Base-by-base conservation (phyloP, 2,888 invertebrate species). In the Clunio marinus region DNA sequence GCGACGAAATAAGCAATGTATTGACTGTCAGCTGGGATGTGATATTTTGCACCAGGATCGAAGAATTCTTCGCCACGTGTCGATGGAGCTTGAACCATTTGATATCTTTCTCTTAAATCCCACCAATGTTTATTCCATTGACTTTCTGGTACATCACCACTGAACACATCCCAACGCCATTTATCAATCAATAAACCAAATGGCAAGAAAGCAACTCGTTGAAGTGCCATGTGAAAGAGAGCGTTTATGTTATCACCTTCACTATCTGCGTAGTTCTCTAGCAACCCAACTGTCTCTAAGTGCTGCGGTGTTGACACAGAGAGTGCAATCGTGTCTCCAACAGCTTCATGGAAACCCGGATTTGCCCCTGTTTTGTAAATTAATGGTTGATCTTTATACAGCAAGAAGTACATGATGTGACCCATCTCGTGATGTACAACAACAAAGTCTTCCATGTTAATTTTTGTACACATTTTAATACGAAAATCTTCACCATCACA, bases 341-440 rank as follows among this genome's bases (percentile, higher is more conserved):
- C 75, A 3, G 80, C 80, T 73, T 81, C 81, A 71, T 81, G 81
- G 70, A 81, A 81, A 60, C 79, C 85, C 73, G 83, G 82, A 73
- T 85, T 85, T 1, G 84, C 85, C 17, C 91, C 91, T 20, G 80
- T 83, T 72, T 88, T 83, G 74, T 85, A 92, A n/a, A 86, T 75
- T 1, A 82, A 77, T 0, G 89, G 89, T 72, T 84, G 85, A 72
- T 88, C 79, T 74, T 84, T 86, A 75, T 91, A 91, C 71, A 88
- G 88, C 69, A 89, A 73, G 73, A 83, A 89, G 73, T 91, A 91
- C 74, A 91, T 85, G 10, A 91, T 82, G 73, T 91, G 91, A 0
- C 90, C 91, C 88, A 91, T 88, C 78, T 91, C 91, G 73, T 58
- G 41, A 32, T 58, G 28, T 25, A 70, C 68, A 7, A 41, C 32